Conservation (phyloP, 2,113 vertebrate genomes). For the Varanus komodoensis region DNA sequence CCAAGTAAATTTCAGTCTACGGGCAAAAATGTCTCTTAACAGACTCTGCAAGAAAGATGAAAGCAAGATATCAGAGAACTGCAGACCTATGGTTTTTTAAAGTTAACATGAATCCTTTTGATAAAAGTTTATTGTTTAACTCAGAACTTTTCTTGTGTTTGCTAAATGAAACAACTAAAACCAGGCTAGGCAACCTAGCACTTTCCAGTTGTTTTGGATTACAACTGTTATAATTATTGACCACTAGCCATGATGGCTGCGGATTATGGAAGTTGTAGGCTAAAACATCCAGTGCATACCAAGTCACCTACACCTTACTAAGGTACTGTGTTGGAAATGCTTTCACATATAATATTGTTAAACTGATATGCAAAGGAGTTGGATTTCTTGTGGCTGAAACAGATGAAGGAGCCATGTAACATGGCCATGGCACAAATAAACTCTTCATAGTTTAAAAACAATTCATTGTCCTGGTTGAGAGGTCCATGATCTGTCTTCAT, state of each 20-base stretch:
- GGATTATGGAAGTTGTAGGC: too few relatives aligned
- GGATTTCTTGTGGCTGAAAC: conserved; percentile 12
- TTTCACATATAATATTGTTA: conserved; percentile 18
- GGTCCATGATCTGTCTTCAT: neutral
- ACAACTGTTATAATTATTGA: too few relatives aligned
- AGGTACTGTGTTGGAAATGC: conserved; percentile 66
- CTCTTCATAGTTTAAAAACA: neutral
- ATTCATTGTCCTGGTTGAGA: neutral
- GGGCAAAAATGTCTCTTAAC: conserved; percentile 60
- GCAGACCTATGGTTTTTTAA: conserved; percentile 61
- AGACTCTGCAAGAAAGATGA: conserved; percentile 60
- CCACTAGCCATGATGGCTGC: too few relatives aligned
- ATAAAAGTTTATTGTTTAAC: conserved; percentile 52
- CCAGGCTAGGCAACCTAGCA: too few relatives aligned
- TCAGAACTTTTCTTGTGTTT: conserved; percentile 62
- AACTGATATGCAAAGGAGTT: conserved; percentile 27
- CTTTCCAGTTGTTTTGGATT: too few relatives aligned
- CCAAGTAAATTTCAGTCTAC: neutral
- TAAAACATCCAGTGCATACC: too few relatives aligned
- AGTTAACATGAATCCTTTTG: conserved; percentile 57
- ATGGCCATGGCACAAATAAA: conserved; percentile 8
- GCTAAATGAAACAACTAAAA: conserved; percentile 21
- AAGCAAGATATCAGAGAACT: conserved; percentile 67
- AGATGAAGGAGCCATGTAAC: conserved; percentile 25
- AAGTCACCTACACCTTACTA: conserved; percentile 25